phyloP scores from a whole-genome alignment of 2,888 invertebrate genomes.

The Ophion obscuratus region DNA sequence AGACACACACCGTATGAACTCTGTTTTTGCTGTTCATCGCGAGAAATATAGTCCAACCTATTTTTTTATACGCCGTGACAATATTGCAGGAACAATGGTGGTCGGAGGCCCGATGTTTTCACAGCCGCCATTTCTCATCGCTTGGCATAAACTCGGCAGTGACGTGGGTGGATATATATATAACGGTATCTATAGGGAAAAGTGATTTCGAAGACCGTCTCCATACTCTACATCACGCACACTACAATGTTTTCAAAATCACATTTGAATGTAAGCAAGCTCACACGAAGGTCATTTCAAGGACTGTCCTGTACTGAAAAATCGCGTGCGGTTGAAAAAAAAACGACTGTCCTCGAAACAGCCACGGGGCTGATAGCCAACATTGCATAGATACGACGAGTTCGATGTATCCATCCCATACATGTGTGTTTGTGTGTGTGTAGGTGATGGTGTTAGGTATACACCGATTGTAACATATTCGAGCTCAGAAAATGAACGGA shows the following conservation, averaged over 20 bases:
- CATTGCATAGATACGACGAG: no score
- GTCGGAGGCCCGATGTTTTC: conserved; percentile 48
- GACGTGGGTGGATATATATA: not conserved
- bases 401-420: no score
- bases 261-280: not conserved
- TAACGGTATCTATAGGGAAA: not conserved
- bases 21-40: conserved; percentile 29
- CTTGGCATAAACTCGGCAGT: conserved; percentile 36
- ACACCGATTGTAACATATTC: conserved; percentile 27
- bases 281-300: not conserved
- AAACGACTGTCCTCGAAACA: not conserved
- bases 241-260: not conserved
- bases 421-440: not conserved
- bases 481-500: conserved; percentile 37
- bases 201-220: not conserved
- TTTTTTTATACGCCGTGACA: conserved; percentile 30
- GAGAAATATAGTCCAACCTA: conserved; percentile 4
- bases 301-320: not conserved
- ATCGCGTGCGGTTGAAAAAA: not conserved
- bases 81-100: conserved; percentile 47
- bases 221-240: not conserved
- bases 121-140: conserved; percentile 50
- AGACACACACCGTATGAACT: not conserved
- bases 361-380: not conserved
- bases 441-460: no score